Evolutionary conservation across 2,888 invertebrate species (phyloP).

Genomic region (Syrphus vitripennis): DNA sequence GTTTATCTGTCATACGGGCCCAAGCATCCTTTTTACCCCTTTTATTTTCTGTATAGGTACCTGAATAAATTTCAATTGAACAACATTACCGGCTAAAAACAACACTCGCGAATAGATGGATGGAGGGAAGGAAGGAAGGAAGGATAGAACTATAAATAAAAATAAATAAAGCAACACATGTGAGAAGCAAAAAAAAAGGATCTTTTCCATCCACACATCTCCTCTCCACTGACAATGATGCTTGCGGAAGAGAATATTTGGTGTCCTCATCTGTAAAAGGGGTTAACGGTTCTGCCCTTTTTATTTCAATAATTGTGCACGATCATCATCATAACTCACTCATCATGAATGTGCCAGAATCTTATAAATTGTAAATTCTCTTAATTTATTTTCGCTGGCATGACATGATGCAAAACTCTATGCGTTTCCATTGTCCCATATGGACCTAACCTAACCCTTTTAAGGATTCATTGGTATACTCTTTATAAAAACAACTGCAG

Average conservation of each 20-base stretch:
- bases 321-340: slow-evolving; percentile 71
- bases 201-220: neutral
- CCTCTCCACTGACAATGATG: slow-evolving; percentile 47
- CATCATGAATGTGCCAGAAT: slow-evolving; percentile 67
- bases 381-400: slow-evolving; percentile 68
- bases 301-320: slow-evolving; percentile 65
- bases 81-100: slow-evolving; percentile 23
- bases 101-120: slow-evolving; percentile 11
- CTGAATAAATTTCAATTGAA: neutral
- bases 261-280: slow-evolving; percentile 52
- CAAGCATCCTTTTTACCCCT: slow-evolving; percentile 16
- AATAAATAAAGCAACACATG: slow-evolving; percentile 67
- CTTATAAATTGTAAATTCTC: slow-evolving; percentile 57
- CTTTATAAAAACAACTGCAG: slow-evolving; percentile 53
- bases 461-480: slow-evolving; percentile 42
- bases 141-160: slow-evolving; percentile 26
- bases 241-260: slow-evolving; percentile 63
- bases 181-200: slow-evolving; percentile 55
- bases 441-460: slow-evolving; percentile 54
- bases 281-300: slow-evolving; percentile 65
- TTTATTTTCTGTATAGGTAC: slow-evolving; percentile 24
- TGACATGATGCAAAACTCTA: slow-evolving; percentile 69
- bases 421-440: slow-evolving; percentile 37
- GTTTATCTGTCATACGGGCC: slow-evolving; percentile 49
- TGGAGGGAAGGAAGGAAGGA: slow-evolving; percentile 19